Percentiles rank a stretch among this genome's conserved stretches.
Evolutionary conservation across 2,113 vertebrate species (phyloP).

Genomic region (Parotia lawesii): DNA sequence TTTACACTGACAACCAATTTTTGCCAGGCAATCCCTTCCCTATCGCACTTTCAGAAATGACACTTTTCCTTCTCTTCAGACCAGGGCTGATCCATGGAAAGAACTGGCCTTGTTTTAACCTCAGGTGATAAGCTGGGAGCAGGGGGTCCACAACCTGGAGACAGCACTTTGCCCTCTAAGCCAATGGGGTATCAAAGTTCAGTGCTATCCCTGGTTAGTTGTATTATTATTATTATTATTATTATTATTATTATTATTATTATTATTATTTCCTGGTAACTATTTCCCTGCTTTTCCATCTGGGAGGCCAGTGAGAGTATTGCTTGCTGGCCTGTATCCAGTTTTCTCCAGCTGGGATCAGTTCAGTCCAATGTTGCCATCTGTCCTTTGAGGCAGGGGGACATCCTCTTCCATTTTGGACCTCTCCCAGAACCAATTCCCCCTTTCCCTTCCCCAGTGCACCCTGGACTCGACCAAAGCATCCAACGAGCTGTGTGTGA

Average conservation of each 20-base stretch:
- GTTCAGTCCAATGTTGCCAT: constrained; percentile 49
- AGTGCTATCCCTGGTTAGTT: not conserved
- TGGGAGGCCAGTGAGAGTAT: constrained; percentile 42
- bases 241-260: not conserved
- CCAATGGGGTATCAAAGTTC: not conserved
- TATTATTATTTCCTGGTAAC: not conserved
- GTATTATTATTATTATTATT: not conserved
- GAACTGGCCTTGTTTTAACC: not conserved
- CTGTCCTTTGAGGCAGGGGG: constrained; percentile 36
- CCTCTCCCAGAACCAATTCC: not conserved
- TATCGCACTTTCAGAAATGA: not conserved
- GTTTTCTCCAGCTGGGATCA: constrained; percentile 52
- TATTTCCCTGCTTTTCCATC: constrained; percentile 33
- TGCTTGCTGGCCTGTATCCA: constrained; percentile 54
- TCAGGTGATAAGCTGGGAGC: not conserved
- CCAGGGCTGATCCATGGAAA: not conserved
- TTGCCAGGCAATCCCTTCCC: not conserved
- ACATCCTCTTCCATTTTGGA: not conserved
- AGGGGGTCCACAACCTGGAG: not conserved
- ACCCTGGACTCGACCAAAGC: not conserved
- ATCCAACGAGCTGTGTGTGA: not conserved
- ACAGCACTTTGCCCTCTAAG: not conserved
- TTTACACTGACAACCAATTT: not conserved
- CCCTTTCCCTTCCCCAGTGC: not conserved
- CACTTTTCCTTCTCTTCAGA: not conserved